Evolutionary conservation across 2,888 invertebrate genomes (phyloP).

Genomic region (Nasonia oneida): DNA sequence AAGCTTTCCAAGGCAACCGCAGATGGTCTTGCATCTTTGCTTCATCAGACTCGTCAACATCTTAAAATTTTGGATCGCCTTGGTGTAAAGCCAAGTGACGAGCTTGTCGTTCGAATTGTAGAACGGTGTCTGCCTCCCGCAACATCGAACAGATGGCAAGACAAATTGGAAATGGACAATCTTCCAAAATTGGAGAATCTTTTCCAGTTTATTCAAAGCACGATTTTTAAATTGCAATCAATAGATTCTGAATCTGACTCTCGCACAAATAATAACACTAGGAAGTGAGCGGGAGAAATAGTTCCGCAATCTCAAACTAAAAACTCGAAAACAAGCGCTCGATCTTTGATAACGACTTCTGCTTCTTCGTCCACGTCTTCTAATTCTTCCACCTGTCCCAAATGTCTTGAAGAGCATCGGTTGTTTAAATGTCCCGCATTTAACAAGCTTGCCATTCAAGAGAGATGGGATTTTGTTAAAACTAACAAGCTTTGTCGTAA

Average conservation of each 20-base stretch:
- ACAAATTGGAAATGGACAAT: no score
- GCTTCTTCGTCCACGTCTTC: background rate
- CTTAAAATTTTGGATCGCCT: no score
- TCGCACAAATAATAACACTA: background rate
- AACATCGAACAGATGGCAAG: no score
- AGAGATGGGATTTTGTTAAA: background rate
- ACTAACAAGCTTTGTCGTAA: no score
- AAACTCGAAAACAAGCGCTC: background rate
- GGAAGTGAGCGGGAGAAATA: background rate
- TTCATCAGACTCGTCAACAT: conserved; percentile 53
- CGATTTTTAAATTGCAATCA: no score
- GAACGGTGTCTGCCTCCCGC: no score
- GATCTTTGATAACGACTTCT: background rate
- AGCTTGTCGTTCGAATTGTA: no score
- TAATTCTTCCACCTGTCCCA: background rate
- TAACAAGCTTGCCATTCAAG: background rate
- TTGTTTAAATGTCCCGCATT: conserved; percentile 7
- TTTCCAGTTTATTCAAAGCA: no score
- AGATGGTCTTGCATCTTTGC: conserved; percentile 49
- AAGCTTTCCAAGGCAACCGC: conserved; percentile 39
- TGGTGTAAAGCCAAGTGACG: no score
- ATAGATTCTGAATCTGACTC: no score
- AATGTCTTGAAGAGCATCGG: background rate
- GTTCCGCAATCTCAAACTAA: background rate
- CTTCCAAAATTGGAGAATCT: no score